Conservation (phyloP, 1,140 invertebrate species). For the Lasaia peninsularis region DNA sequence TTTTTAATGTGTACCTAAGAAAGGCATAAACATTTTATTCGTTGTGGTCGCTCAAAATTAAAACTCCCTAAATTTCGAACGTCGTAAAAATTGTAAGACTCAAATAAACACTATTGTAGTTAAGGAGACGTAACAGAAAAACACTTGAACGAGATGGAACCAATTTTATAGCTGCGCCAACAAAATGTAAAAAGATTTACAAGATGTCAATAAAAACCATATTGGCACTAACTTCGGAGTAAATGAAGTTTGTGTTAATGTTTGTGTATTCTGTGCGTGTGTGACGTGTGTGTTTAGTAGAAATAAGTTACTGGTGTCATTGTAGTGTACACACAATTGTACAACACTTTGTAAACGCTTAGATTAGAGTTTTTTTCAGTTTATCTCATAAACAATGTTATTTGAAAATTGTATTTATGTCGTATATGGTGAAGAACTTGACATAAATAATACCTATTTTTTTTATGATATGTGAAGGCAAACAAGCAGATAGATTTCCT, state of each 20-base stretch:
- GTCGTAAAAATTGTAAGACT: not conserved
- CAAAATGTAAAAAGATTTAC: conserved; percentile 27
- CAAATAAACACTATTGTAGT: not conserved
- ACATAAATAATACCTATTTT: too few relatives aligned
- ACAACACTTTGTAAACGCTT: too few relatives aligned
- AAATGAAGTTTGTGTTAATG: conserved; percentile 10
- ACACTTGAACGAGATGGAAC: not conserved
- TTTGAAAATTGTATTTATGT: too few relatives aligned
- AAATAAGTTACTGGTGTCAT: not conserved
- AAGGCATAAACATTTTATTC: too few relatives aligned
- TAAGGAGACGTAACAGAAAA: not conserved
- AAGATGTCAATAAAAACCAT: conserved; percentile 25
- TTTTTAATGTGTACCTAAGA: too few relatives aligned
- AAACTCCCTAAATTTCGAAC: not conserved
- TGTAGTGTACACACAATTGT: too few relatives aligned
- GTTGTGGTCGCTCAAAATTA: not conserved
- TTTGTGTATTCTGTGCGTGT: not conserved
- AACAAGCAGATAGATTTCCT: too few relatives aligned
- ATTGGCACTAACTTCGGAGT: conserved; percentile 23
- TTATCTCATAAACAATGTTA: too few relatives aligned
- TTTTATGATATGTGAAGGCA: too few relatives aligned
- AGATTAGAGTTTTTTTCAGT: too few relatives aligned
- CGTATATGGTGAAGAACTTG: too few relatives aligned
- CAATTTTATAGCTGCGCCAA: conserved; percentile 19
- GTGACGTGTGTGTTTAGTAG: too few relatives aligned